Percentiles rank a stretch among this genome's conserved stretches.
These are phyloP conservation scores for Sarcophaga variegata DNA, from an alignment of 2,888 invertebrate species.

Conservation along the genomic window DNA sequence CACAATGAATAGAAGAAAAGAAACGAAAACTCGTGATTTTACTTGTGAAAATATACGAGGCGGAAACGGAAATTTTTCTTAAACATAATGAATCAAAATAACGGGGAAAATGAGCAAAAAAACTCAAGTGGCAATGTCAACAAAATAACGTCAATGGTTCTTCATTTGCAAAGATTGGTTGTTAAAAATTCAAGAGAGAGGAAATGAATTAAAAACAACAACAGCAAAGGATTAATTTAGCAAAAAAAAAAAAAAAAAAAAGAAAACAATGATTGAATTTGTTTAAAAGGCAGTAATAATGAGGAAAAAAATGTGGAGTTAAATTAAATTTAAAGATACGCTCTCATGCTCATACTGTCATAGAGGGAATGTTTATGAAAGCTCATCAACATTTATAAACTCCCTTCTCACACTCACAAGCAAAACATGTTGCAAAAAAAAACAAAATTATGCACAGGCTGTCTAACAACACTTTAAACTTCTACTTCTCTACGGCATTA, in stretches of 20 bases:
- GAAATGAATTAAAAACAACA: conserved; percentile 17
- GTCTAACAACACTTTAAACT: conserved; percentile 51
- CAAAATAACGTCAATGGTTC: conserved; percentile 49
- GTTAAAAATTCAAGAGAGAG: conserved; percentile 20
- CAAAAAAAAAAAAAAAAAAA: neutral
- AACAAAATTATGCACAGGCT: neutral
- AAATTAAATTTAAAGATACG: too few species aligned
- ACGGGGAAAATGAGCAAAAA: conserved; percentile 2
- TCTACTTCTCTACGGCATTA: conserved; percentile 54
- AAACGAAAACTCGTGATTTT: neutral
- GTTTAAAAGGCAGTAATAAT: neutral
- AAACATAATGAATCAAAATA: conserved; percentile 18
- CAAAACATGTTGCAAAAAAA: neutral
- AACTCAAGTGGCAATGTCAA: conserved; percentile 47
- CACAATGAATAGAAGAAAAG: neutral
- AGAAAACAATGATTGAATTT: neutral
- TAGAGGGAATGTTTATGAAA: too few species aligned
- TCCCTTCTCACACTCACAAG: too few species aligned
- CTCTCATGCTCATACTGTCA: too few species aligned
- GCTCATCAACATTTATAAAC: too few species aligned
- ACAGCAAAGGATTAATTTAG: neutral
- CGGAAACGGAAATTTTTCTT: conserved; percentile 48
- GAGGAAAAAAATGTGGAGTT: neutral
- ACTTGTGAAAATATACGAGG: conserved; percentile 26
- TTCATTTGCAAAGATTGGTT: conserved; percentile 22